Percentiles rank a stretch among this genome's conserved stretches.
Evolutionary conservation across 2,797 vertebrate species (phyloP).

Genomic region (Pagetopsis macropterus): DNA sequence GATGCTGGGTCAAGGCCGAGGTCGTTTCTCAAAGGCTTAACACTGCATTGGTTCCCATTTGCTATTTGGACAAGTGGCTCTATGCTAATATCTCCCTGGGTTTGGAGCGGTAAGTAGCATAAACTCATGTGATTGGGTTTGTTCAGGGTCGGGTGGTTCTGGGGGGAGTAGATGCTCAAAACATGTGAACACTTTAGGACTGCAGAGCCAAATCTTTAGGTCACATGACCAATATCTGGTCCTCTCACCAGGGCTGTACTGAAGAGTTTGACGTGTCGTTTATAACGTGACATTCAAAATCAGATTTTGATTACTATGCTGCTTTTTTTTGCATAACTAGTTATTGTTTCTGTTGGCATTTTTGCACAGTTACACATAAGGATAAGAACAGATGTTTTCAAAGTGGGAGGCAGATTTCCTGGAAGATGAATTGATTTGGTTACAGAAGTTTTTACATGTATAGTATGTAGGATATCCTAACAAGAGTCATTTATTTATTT

Average conservation of each 20-base stretch:
- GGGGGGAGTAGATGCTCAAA: slow-evolving; percentile 63
- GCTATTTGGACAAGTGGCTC: slow-evolving; percentile 97
- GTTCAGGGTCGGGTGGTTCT: slow-evolving; percentile 78
- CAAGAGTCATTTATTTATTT: too few species aligned
- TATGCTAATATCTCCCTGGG: slow-evolving; percentile 92
- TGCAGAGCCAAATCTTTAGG: slow-evolving; percentile 25
- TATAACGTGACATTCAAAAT: too few species aligned
- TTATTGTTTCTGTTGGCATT: too few species aligned
- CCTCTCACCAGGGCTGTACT: neutral
- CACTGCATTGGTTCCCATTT: slow-evolving; percentile 95
- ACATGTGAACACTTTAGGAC: slow-evolving; percentile 45
- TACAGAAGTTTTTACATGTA: too few species aligned
- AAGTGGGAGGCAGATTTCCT: too few species aligned
- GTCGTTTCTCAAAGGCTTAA: slow-evolving; percentile 89
- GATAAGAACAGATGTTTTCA: too few species aligned
- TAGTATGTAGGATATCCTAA: too few species aligned
- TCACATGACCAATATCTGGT: slow-evolving; percentile 15
- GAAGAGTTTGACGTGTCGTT: too few species aligned
- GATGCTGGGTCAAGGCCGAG: slow-evolving; percentile 86
- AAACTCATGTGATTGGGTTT: slow-evolving; percentile 87
- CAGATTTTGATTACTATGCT: too few species aligned
- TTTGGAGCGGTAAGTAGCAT: slow-evolving; percentile 89
- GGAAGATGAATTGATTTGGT: too few species aligned
- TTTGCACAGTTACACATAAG: too few species aligned
- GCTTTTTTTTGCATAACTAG: too few species aligned